A percentile compares a stretch with the other conserved stretches of the same genome.
Evolutionary conservation across 2,113 vertebrate species (phyloP).

Genomic region (Hemicordylus capensis): DNA sequence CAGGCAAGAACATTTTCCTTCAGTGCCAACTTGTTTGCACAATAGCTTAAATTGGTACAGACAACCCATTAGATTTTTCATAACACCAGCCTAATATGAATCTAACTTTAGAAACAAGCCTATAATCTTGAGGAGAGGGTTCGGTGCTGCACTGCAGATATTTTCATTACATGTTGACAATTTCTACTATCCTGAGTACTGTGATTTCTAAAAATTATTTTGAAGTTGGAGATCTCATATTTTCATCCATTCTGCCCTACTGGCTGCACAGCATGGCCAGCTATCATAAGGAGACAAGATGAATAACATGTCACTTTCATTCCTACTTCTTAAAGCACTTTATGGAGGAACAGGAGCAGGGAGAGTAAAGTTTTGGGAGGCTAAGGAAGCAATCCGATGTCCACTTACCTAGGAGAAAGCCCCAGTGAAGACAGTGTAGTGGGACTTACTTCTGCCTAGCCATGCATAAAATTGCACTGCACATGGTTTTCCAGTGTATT

Average conservation of each 20-base stretch:
- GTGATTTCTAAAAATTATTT: neutral
- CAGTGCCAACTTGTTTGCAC: neutral
- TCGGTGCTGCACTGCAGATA: neutral
- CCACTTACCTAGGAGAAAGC: no score
- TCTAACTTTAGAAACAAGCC: constrained; percentile 21
- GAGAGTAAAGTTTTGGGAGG: neutral
- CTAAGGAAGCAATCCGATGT: neutral
- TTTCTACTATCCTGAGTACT: neutral
- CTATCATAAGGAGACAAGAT: neutral
- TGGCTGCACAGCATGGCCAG: neutral
- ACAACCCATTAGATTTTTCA: constrained; percentile 10
- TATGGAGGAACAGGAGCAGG: neutral
- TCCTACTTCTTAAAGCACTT: neutral
- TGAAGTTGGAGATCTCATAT: neutral
- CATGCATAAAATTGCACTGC: no score
- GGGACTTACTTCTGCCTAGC: no score
- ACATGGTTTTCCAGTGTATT: no score
- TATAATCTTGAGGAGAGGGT: neutral
- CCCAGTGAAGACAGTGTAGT: no score
- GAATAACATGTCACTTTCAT: neutral
- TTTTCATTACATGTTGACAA: constrained; percentile 8
- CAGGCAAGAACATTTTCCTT: neutral
- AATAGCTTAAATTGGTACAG: constrained; percentile 20
- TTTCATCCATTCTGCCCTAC: neutral
- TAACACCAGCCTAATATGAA: constrained; percentile 10